Percentiles rank a stretch among this genome's conserved stretches.
phyloP scores from a whole-genome alignment of 2,888 invertebrate species.

The Pinctada fucata region DNA sequence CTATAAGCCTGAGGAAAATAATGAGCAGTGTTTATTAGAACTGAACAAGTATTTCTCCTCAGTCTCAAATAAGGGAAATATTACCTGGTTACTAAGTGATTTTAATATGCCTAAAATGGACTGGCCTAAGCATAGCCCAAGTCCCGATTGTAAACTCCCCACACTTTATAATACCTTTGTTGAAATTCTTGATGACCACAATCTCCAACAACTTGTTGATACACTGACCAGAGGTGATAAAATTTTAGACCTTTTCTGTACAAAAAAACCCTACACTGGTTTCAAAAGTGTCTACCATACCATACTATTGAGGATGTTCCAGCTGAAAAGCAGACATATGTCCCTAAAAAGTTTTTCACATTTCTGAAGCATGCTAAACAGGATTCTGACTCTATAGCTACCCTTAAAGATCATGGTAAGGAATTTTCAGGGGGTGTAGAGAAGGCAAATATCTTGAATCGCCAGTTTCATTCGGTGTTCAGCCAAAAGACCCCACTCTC shows the following conservation, averaged over 20 bases:
- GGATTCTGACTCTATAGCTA: neutral
- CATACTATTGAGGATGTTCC: neutral
- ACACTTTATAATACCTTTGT: neutral
- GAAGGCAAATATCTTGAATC: neutral
- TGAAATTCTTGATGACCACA: neutral
- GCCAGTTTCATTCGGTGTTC: neutral
- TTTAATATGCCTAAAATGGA: neutral
- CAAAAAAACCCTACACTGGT: neutral
- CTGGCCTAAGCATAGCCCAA: neutral
- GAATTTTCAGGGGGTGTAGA: slow-evolving; percentile 2
- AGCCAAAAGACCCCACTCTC: neutral
- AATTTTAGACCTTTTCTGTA: slow-evolving; percentile 1
- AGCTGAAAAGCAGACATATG: neutral
- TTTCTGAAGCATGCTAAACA: neutral
- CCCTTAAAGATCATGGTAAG: slow-evolving; percentile 1
- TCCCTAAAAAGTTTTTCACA: neutral
- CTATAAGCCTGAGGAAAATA: neutral
- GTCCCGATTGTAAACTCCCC: neutral
- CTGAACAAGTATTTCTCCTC: neutral
- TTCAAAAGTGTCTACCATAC: neutral
- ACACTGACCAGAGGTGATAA: slow-evolving; percentile 5
- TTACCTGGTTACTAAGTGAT: neutral
- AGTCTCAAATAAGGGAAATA: neutral
- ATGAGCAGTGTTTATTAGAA: neutral
- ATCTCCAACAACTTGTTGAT: neutral